Base-by-base conservation (phyloP, 2,888 invertebrate species). In the Lasiommata megera region DNA sequence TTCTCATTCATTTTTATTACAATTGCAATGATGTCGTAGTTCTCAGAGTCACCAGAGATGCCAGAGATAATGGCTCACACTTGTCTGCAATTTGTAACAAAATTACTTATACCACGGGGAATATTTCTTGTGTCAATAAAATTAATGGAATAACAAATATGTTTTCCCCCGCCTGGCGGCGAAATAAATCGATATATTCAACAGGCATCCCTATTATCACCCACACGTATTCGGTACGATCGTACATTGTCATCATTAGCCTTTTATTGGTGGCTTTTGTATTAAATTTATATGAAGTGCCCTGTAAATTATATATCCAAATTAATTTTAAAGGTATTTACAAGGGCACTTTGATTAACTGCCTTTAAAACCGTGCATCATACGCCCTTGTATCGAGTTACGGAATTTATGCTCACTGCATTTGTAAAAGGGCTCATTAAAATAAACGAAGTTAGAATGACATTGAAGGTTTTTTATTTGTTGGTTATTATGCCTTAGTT, bases 201-300 rank as follows among this genome's bases (percentile, higher is more conserved):
- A 18, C 16, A 3, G 8, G 6, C 50, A 38, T 28, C 38, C 38
- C 37, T 50, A 37, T 23, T 9, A 14, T 6, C 50, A 37, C 50
- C 38, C 50, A 50, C 50, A 17, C 50, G 38, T 23, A 28, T 50
- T 36, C 37, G 37, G 14, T n/a, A 11, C 37, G 23, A 38, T 37
- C 28, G 28, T 50, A 50, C 56, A 40, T 43, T 50, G 48, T 36
- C 34, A 48, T 56, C 60, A 60, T 60, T 60, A 60, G 60, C 41
- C 60, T 60, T 60, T 60, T 60, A 60, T 56, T 60, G 60, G 48
- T 34, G 37, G 50, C 50, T 53, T 58, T 53, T 53, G 61, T 60
- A 60, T 56, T 50, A 53, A 56, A 60, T 53, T 60, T 53, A 60
- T 53, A 56, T 56, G 43, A 56, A 60, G 53, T 34, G 37, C 38